Evolutionary conservation across 1,140 invertebrate genomes (phyloP), one percentile per base, ranked within the genome.

Genomic region (Halictus rubicundus): DNA sequence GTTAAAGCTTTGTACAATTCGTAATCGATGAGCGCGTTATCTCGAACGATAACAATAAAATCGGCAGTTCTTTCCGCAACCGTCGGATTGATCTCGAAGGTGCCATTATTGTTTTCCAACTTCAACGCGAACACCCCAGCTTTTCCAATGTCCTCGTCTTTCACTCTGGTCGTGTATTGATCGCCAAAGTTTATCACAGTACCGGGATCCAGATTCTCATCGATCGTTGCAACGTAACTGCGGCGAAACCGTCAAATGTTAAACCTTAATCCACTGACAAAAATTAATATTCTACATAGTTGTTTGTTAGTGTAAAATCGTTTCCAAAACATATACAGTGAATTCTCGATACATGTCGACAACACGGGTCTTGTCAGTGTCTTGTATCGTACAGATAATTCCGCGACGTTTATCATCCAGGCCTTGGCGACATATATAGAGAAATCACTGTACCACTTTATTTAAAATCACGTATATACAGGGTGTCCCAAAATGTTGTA

Each of bases 71-170:
- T 95, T 90, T 97, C 96, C 0, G 96, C 97, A n/a, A 97, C 96
- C n/a, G 95, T 95, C 0, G 98, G 98, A n/a, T 95, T 94, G 68
- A 98, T 96, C 90, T 98, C 96, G 90, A 98, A 98, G 4, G 97
- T 97, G 23, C 96, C 96, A 91, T 97, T 97, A 89, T 98, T 97
- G 75, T 96, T 96, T 23, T 96, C 93, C 72, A 98, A 89, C 57
- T 95, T 95, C 10, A 98, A 91, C 7, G 96, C 95, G 89, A 98
- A 97, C 6, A 98, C 96, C 27, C 97, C 97, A 88, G 97, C 97
- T 87, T 97, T 96, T 14, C 95, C 97, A 88, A 95, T 95, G 88
- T 96, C 96, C 83, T 96, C 96, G 85, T 97, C 96, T 73, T 94
- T 95, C 16, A 97, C 96, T 93, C 94, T 94, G 3, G 95, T 95